Percentiles rank a stretch among this genome's conserved stretches.
These are phyloP conservation scores for Cephalopachus bancanus DNA, from an alignment of 2,797 vertebrate species.

Conservation along the genomic window DNA sequence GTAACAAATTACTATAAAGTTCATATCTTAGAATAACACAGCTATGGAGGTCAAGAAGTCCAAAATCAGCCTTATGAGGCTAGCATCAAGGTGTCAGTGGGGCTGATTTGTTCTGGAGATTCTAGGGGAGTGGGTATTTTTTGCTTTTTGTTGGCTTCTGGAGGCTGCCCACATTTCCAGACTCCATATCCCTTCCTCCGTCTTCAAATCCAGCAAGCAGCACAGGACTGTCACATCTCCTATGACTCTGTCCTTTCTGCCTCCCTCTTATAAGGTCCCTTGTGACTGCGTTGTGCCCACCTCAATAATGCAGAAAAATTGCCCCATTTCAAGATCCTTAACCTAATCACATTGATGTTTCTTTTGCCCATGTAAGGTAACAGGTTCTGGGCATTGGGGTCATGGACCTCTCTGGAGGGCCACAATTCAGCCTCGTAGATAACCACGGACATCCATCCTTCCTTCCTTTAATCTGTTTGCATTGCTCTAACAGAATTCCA, in stretches of 20 bases:
- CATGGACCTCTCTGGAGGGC: neutral
- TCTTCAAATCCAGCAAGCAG: neutral
- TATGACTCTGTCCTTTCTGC: neutral
- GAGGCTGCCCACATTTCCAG: neutral
- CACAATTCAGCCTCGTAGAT: neutral
- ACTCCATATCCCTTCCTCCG: neutral
- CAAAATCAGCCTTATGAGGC: neutral
- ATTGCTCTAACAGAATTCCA: neutral
- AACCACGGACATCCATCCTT: too few relatives aligned
- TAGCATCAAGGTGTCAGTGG: neutral
- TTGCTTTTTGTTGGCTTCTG: neutral
- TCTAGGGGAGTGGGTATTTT: neutral
- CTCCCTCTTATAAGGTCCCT: neutral
- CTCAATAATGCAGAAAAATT: neutral
- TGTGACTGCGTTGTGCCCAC: neutral
- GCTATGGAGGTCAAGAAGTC: neutral
- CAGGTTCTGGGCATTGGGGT: neutral
- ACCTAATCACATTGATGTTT: neutral
- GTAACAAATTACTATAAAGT: neutral
- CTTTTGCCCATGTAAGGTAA: neutral
- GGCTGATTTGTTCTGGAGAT: neutral
- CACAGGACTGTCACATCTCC: neutral
- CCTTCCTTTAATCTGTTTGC: too few relatives aligned
- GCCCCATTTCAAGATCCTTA: neutral
- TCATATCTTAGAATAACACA: neutral